These are phyloP conservation scores for Lithophane ornitopus DNA, from an alignment of 2,888 invertebrate genomes.

Conservation along the genomic window DNA sequence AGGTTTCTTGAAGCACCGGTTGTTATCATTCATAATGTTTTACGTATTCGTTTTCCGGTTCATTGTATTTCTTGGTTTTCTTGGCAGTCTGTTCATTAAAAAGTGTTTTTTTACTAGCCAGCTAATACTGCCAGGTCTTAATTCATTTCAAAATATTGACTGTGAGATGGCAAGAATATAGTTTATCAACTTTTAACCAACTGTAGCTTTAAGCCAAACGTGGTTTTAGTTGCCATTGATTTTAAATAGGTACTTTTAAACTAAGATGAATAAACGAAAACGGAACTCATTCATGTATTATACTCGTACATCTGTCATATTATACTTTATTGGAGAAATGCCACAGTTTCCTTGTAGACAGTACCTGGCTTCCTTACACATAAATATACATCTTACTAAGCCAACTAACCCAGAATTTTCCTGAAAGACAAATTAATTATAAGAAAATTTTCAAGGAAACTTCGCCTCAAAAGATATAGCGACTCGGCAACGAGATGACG, in stretches of 20 bases:
- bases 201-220: background rate
- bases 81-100: background rate
- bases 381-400: background rate
- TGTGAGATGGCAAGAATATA: background rate
- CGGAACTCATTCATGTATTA: background rate
- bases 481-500: conserved; percentile 41
- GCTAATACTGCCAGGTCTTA: background rate
- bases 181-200: conserved; percentile 4
- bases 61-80: background rate
- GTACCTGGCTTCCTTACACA: background rate
- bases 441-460: conserved; percentile 40
- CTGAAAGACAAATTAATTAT: conserved; percentile 28
- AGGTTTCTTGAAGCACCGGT: background rate
- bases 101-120: background rate
- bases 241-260: background rate
- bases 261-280: background rate
- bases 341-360: background rate
- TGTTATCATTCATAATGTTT: conserved; percentile 4
- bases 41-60: background rate
- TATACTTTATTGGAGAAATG: background rate
- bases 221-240: conserved; percentile 2
- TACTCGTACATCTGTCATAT: too few species aligned
- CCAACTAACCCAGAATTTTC: conserved; percentile 12
- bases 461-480: conserved; percentile 40
- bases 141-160: background rate